phyloP scores from a whole-genome alignment of 2,797 vertebrate species.

The Intellagama lesueurii region DNA sequence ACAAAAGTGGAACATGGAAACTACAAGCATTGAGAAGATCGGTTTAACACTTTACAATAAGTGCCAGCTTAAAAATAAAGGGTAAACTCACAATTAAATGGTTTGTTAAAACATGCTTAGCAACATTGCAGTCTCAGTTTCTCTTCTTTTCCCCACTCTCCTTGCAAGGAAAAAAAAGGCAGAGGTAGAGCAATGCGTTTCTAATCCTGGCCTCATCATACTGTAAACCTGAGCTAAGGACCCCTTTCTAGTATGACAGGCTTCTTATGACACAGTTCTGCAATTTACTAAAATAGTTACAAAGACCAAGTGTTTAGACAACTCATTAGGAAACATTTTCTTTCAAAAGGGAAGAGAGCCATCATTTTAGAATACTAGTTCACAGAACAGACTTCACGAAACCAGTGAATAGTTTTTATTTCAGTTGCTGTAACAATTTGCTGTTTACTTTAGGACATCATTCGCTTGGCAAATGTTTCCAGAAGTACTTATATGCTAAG shows the following conservation, averaged over 20 bases:
- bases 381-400: constrained; percentile 20
- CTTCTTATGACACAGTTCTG: constrained; percentile 12
- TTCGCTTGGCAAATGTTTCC: not conserved
- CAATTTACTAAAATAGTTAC: not conserved
- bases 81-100: constrained; percentile 35
- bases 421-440: not conserved
- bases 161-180: constrained; percentile 20
- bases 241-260: not conserved
- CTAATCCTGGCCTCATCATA: not conserved
- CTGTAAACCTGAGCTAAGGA: constrained; percentile 35
- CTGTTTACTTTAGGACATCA: constrained; percentile 26
- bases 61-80: constrained; percentile 20
- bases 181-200: constrained; percentile 23
- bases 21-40: constrained; percentile 50
- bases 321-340: not conserved
- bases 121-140: constrained; percentile 51
- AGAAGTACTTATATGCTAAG: constrained; percentile 4
- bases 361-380: constrained; percentile 11
- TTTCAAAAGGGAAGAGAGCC: not conserved
- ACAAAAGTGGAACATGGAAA: constrained; percentile 64
- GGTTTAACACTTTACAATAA: constrained; percentile 45
- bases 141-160: constrained; percentile 26
- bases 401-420: not conserved
- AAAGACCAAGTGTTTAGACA: not conserved
- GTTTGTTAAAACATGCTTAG: constrained; percentile 23